Evolutionary conservation across 1,140 invertebrate genomes (phyloP), one percentile per base, ranked within the genome.

Genomic region (Drosophila lacteicornis): DNA sequence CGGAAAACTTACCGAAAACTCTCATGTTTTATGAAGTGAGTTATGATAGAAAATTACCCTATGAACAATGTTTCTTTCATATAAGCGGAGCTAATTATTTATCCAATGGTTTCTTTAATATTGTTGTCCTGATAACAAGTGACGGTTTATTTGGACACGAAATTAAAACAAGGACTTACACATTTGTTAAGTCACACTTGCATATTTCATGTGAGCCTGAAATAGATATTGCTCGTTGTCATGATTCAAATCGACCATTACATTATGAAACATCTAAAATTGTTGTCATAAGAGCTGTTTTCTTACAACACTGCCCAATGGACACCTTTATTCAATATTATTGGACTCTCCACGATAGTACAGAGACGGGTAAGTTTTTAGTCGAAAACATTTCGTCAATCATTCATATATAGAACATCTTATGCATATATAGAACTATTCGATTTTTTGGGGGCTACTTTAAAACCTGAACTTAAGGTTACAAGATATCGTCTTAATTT

Each of bases 291-390:
- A 46, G 51, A 4, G 75, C 79, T n/a, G 22, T 61, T 11, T 81
- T 79, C 53, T 40, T 15, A 2, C 22, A 57, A 4, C 60, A 66
- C 2, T 80, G 79, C 40, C 79, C 79, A 15, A 60, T 79, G 65
- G 79, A 80, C 25, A 62, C 8, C 1, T 79, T 61, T 22, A 79
- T 65, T n/a, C 63, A 79, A 43, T 81, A 75, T 15, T 79, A 62
- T 45, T 81, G 79, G 79, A 81, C 79, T 1, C 47, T 81, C 0
- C 75, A 81, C 9, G 79, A 81, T 19, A 75, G 75, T 8, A 79
- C 75, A 4, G 79, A 75, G 5, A 42, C 45, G 4, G 60, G 79
- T 81, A 59, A 81, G 75, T 43, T 30, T 22, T 53, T 4, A 19
- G 17, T 57, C 0, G 2, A 60, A 40, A 67, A 12, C 7, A 3